Evolutionary conservation across 2,888 invertebrate species (phyloP).

Genomic region (Caenorhabditis uteleia): DNA sequence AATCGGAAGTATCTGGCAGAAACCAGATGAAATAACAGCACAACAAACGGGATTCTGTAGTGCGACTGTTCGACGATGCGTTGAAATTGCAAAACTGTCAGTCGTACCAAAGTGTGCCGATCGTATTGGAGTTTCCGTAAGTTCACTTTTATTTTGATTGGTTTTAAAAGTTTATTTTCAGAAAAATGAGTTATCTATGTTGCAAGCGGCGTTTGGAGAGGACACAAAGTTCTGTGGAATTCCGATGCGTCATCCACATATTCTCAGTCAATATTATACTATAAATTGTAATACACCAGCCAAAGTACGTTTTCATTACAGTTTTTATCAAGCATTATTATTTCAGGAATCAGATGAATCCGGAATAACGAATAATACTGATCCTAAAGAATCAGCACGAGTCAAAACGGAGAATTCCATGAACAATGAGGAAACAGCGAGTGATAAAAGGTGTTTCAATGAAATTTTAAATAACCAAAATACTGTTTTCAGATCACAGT

Average conservation of each 20-base stretch:
- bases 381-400: too few species aligned
- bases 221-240: constrained; percentile 25
- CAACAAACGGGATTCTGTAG: constrained; percentile 37
- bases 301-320: not conserved
- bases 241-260: constrained; percentile 24
- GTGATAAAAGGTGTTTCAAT: not conserved
- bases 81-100: constrained; percentile 26
- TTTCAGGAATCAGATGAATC: too few species aligned
- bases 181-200: constrained; percentile 11
- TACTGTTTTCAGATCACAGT: too few species aligned
- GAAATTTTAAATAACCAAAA: too few species aligned
- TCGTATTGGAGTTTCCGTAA: constrained; percentile 28
- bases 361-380: too few species aligned
- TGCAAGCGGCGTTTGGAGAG: constrained; percentile 17
- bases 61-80: constrained; percentile 33
- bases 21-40: constrained; percentile 37
- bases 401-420: not conserved
- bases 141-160: not conserved
- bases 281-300: constrained; percentile 2
- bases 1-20: constrained; percentile 24
- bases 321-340: too few species aligned
- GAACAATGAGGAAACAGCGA: not conserved
- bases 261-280: constrained; percentile 22
- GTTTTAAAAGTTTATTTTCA: constrained; percentile 6
- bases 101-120: constrained; percentile 31